A percentile compares a stretch with the other conserved stretches of the same genome.
phyloP scores from a whole-genome alignment of 35 echinoderm and acorn worm species.

The Ptychodera flava region DNA sequence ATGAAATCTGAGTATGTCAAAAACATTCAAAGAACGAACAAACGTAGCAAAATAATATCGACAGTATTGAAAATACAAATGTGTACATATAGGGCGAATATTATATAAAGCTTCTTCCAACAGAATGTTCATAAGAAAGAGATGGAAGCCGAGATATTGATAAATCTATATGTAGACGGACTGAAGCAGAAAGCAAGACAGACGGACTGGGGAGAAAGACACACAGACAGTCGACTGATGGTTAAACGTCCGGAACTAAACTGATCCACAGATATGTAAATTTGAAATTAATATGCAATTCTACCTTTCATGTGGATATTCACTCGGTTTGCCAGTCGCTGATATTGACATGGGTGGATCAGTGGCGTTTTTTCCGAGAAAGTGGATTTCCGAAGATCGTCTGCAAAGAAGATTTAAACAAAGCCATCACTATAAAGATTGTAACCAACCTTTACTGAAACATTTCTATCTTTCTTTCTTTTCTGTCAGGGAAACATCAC shows the following conservation, averaged over 20 bases:
- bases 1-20: neutral
- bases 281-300: too few species aligned
- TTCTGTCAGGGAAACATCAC: too few species aligned
- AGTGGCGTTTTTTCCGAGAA: neutral
- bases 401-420: neutral
- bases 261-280: neutral
- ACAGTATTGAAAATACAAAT: neutral
- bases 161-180: neutral
- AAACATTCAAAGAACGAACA: neutral
- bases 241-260: neutral
- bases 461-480: too few species aligned
- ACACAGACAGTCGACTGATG: neutral
- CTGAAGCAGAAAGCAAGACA: neutral
- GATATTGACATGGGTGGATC: neutral
- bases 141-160: too few species aligned
- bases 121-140: too few species aligned
- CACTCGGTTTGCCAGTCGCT: neutral
- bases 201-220: neutral
- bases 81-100: neutral
- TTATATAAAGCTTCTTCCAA: neutral
- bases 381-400: neutral
- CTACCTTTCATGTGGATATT: neutral
- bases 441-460: too few species aligned
- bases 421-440: too few species aligned
- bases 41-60: neutral